These are phyloP conservation scores for Cancer borealis DNA, from an alignment of 2,888 invertebrate genomes.

Conservation along the genomic window DNA sequence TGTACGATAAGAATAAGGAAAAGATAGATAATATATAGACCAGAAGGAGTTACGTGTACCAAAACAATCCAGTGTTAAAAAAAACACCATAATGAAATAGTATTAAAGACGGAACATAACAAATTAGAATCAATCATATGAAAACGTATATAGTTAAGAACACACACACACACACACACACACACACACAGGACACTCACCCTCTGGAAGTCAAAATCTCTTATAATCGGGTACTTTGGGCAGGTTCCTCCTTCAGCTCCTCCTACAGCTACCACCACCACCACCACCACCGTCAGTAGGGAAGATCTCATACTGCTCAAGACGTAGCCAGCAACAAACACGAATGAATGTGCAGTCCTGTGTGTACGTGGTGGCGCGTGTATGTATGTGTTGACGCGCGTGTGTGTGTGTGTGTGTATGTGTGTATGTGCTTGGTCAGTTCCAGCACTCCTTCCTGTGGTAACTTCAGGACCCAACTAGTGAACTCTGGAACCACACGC, in stretches of 20 bases:
- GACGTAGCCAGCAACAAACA: background rate
- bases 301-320: background rate
- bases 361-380: background rate
- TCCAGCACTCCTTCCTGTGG: background rate
- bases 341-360: background rate
- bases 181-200: conserved; percentile 62
- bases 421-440: background rate
- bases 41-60: too few species aligned
- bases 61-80: background rate
- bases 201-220: conserved; percentile 75
- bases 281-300: conserved; percentile 30
- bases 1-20: background rate
- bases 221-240: conserved; percentile 73
- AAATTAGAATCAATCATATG: background rate
- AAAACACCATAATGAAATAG: background rate
- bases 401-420: background rate
- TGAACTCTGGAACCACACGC: background rate
- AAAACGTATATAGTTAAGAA: background rate
- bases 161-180: conserved; percentile 32
- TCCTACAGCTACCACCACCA: conserved; percentile 48
- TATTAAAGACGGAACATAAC: too few species aligned
- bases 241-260: conserved; percentile 62
- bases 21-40: background rate
- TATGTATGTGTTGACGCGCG: background rate
- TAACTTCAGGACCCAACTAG: background rate